Evolutionary conservation across 2,888 invertebrate genomes (phyloP).

Genomic region (Melinopterus prodromus): DNA sequence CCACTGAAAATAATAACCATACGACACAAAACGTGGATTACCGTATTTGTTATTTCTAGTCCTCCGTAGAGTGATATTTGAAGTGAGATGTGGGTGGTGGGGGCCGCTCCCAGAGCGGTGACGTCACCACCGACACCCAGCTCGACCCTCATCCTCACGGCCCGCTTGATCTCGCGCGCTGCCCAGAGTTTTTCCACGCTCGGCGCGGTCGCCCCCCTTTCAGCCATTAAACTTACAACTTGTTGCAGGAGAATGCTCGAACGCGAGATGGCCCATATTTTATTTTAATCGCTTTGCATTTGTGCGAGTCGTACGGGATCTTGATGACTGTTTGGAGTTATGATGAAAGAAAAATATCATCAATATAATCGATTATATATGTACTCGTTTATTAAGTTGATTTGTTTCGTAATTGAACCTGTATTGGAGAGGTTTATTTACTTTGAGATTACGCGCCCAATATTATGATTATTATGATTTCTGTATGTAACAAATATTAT

Average conservation of each 20-base stretch:
- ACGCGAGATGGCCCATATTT: constrained; percentile 15
- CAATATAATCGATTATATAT: no score
- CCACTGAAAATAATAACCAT: not conserved
- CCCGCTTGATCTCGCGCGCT: not conserved
- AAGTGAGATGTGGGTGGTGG: constrained; percentile 23
- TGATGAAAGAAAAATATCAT: no score
- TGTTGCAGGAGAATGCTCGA: not conserved
- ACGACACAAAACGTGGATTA: not conserved
- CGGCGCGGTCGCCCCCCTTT: not conserved
- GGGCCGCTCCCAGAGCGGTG: constrained; percentile 34
- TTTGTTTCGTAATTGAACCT: no score
- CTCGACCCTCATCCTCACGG: constrained; percentile 36
- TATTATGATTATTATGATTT: no score
- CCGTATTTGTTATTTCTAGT: constrained; percentile 4
- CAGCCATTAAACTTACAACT: not conserved
- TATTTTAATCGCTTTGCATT: constrained; percentile 6
- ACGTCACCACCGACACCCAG: constrained; percentile 39
- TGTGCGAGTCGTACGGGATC: no score
- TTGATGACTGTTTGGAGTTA: no score
- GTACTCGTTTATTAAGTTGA: no score
- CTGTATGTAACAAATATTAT: no score
- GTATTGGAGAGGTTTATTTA: no score
- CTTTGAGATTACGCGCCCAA: no score
- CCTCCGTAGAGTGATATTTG: not conserved
- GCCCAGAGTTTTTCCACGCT: not conserved